Evolutionary conservation across 2,113 vertebrate genomes (phyloP).

Genomic region (Dromaius novaehollandiae): DNA sequence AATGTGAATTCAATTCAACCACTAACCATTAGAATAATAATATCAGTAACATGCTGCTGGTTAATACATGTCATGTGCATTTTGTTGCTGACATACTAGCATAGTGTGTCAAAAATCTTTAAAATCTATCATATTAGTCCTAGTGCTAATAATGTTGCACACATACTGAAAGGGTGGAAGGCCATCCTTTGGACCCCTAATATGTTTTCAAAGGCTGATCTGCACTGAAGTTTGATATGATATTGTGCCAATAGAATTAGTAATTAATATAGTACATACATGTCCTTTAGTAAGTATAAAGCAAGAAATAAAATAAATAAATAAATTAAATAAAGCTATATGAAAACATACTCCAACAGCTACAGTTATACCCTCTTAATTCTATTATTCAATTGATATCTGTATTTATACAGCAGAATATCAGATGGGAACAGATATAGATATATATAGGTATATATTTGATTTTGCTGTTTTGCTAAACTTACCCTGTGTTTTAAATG

Average conservation of each 20-base stretch:
- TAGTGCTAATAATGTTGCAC: neutral
- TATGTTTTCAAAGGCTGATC: neutral
- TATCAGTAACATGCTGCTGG: neutral
- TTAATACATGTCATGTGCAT: neutral
- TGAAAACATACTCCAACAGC: neutral
- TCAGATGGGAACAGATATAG: neutral
- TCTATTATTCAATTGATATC: neutral
- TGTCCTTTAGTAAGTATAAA: neutral
- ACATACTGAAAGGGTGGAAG: neutral
- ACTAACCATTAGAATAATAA: neutral
- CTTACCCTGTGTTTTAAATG: neutral
- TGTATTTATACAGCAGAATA: neutral
- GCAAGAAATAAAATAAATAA: neutral
- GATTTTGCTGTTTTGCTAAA: neutral
- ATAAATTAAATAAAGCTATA: neutral
- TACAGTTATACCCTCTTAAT: neutral
- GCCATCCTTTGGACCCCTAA: neutral
- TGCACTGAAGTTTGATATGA: neutral
- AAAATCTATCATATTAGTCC: neutral
- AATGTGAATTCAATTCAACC: neutral
- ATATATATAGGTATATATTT: too few species aligned
- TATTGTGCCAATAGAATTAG: neutral
- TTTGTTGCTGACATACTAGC: neutral
- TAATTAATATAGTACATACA: neutral
- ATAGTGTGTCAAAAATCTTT: neutral